Evolutionary conservation across 2,113 vertebrate genomes (phyloP), one percentile per base, ranked within the genome.

Genomic region (Cyphomyrus plagiostoma): DNA sequence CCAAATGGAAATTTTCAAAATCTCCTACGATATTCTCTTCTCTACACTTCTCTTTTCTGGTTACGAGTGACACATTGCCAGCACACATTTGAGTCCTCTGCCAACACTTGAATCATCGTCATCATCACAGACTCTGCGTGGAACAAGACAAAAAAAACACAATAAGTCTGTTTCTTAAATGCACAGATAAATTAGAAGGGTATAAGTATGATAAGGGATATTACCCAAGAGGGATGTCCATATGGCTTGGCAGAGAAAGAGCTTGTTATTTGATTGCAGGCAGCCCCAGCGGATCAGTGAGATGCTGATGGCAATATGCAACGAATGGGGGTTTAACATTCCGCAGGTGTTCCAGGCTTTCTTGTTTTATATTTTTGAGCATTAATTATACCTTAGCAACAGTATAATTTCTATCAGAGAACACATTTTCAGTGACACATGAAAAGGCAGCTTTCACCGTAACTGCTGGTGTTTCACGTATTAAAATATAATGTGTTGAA

Each of bases 221-320:
- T 42, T 93, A 93, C 92, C 91, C 8, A 56, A 89, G 92, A 92
- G 92, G 92, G 26, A 10, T 56, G 91, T 90, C 93, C 95, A 96
- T 95, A 96, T 95, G 95, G 94, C 91, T 91, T 89, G 91, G 92
- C 84, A 74, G 93, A 90, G 89, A 92, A 93, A 90, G 90, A 91
- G 93, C 93, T 93, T 94, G 94, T 95, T 95, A 93, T 93, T 94
- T 87, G 90, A 89, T 90, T 88, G 85, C 90, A 94, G 94, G 89
- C 46, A 93, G 91, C 92, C 95, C 93, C 93, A 52, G 9, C 30
- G 93, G 95, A 93, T 91, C 94, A 92, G 91, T 95, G 94, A 93
- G 92, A 91, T 91, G 86, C 91, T 95, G 94, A 95, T 93, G 92
- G 93, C 92, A 92, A 90, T 92, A 91, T 90, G 86, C 91, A 91